Evolutionary conservation across 2,797 vertebrate species (phyloP).

Genomic region (Sebastes itinus): DNA sequence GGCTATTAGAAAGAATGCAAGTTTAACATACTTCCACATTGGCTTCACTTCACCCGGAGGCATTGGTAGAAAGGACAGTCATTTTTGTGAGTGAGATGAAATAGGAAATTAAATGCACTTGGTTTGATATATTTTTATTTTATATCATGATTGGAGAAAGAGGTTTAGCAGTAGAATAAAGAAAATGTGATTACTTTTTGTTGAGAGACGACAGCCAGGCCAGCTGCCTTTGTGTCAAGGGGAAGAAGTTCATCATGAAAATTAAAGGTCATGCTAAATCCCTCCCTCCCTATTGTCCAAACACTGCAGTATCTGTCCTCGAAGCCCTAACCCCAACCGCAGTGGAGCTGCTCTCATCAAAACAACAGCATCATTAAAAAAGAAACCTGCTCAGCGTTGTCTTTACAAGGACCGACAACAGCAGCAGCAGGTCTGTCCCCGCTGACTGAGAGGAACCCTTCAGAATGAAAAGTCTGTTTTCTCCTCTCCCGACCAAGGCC

Average conservation of each 20-base stretch:
- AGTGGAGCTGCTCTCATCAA: conserved; percentile 1
- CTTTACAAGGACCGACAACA: conserved; percentile 7
- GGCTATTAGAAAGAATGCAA: no score
- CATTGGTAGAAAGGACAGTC: neutral
- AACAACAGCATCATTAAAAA: conserved; percentile 27
- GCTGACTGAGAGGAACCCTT: conserved; percentile 27
- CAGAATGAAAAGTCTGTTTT: conserved; percentile 14
- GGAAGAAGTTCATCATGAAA: neutral
- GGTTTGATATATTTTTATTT: neutral
- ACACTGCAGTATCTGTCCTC: neutral
- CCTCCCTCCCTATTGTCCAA: neutral
- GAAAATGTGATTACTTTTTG: neutral
- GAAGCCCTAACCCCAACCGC: neutral
- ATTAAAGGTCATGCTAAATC: neutral
- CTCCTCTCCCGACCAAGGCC: neutral
- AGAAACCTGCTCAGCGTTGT: conserved; percentile 15
- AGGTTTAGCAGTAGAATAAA: neutral
- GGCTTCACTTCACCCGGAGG: no score
- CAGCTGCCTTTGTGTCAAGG: neutral
- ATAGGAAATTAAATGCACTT: neutral
- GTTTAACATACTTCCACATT: no score
- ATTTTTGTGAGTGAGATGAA: neutral
- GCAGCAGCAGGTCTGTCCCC: conserved; percentile 1
- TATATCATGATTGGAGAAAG: neutral
- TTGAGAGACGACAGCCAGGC: neutral